Conservation (phyloP, 2,113 vertebrate genomes). For the Aramus guarauna region DNA sequence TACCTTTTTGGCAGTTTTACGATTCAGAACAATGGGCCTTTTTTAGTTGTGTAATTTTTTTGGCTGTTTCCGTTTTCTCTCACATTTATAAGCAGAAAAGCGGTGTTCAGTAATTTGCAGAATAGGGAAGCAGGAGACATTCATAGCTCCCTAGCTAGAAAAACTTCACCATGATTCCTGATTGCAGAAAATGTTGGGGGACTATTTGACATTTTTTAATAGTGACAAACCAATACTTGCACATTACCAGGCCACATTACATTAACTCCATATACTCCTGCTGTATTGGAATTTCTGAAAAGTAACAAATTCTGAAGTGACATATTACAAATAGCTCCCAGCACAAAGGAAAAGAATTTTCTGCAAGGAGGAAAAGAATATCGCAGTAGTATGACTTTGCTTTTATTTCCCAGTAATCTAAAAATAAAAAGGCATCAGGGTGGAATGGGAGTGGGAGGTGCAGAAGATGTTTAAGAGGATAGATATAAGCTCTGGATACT, state of each 20-base stretch:
- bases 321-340: background rate
- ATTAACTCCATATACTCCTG: background rate
- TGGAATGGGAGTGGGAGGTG: accelerated
- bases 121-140: conserved; percentile 1
- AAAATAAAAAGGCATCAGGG: background rate
- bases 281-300: background rate
- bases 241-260: background rate
- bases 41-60: conserved; percentile 53
- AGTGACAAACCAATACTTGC: background rate
- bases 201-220: background rate
- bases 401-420: background rate
- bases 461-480: background rate
- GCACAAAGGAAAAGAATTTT: background rate
- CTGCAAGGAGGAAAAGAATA: background rate
- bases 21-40: conserved; percentile 65
- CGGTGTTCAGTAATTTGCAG: conserved; percentile 29
- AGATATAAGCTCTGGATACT: background rate
- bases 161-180: background rate
- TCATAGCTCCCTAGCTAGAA: background rate
- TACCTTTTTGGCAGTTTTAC: conserved; percentile 72
- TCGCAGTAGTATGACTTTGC: background rate
- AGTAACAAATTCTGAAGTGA: background rate
- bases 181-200: background rate
- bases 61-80: conserved; percentile 43
- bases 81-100: conserved; percentile 55